phyloP scores from a whole-genome alignment of 2,113 vertebrate genomes.

The Albula goreensis region DNA sequence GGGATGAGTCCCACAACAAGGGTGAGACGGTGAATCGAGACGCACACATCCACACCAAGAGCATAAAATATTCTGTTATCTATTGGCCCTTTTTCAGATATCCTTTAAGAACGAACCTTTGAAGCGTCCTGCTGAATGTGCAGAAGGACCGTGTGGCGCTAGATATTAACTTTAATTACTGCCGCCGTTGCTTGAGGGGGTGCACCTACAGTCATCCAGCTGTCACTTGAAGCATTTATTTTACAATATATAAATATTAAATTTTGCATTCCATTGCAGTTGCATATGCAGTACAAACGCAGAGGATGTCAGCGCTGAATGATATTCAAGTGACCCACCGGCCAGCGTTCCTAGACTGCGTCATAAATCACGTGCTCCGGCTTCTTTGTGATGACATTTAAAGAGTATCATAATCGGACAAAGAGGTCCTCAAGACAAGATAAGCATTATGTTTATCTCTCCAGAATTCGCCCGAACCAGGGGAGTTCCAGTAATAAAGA shows the following conservation, averaged over 20 bases:
- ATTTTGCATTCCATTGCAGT: neutral
- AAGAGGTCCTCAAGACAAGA: constrained; percentile 53
- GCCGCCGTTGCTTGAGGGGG: neutral
- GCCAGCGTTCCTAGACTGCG: neutral
- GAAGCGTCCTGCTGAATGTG: constrained; percentile 51
- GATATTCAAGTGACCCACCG: neutral
- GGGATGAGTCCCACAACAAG: neutral
- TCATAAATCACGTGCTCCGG: neutral
- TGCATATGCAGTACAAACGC: too few relatives aligned
- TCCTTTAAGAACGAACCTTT: constrained; percentile 52
- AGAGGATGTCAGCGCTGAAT: too few relatives aligned
- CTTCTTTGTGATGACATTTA: too few relatives aligned
- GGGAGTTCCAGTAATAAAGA: neutral
- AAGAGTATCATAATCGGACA: neutral
- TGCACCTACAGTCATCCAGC: neutral
- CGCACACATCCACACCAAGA: neutral
- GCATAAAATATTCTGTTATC: neutral
- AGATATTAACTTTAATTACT: constrained; percentile 4
- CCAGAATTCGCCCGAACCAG: neutral
- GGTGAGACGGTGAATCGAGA: neutral
- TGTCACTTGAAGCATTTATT: neutral
- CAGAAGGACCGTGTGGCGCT: neutral
- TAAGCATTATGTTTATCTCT: constrained; percentile 51
- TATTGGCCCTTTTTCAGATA: constrained; percentile 24
- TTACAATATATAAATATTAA: neutral